phyloP scores from a whole-genome alignment of 1,140 invertebrate genomes.

The Drosophila nigromelanica region DNA sequence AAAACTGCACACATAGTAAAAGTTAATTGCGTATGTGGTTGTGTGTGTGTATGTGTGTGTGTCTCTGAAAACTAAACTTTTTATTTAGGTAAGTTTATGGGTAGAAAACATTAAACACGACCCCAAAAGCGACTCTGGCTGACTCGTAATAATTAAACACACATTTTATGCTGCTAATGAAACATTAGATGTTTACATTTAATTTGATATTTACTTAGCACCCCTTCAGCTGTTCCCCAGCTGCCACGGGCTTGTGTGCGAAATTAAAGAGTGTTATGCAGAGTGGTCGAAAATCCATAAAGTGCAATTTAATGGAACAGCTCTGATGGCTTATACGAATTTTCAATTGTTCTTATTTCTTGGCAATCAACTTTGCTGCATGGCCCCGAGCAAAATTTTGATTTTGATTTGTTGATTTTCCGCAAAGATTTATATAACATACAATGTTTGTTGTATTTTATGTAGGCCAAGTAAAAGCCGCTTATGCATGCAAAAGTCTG shows the following conservation, averaged over 20 bases:
- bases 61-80: slow-evolving; percentile 57
- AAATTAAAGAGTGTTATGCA: slow-evolving; percentile 6
- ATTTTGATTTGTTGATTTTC: slow-evolving; percentile 72
- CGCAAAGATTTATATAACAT: slow-evolving; percentile 58
- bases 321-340: slow-evolving; percentile 9
- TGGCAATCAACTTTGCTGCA: slow-evolving; percentile 69
- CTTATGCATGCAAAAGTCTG: slow-evolving; percentile 71
- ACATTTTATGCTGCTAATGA: slow-evolving; percentile 81
- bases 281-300: slow-evolving; percentile 22
- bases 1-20: slow-evolving; percentile 70
- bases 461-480: slow-evolving; percentile 68
- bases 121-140: slow-evolving; percentile 47
- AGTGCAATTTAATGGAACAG: slow-evolving; percentile 18
- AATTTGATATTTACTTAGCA: slow-evolving; percentile 77
- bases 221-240: slow-evolving; percentile 16
- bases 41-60: slow-evolving; percentile 14
- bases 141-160: slow-evolving; percentile 73
- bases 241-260: background rate
- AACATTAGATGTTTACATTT: slow-evolving; percentile 82
- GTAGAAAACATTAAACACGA: slow-evolving; percentile 54
- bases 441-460: slow-evolving; percentile 14
- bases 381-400: slow-evolving; percentile 28
- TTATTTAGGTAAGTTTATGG: slow-evolving; percentile 75
- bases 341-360: slow-evolving; percentile 51
- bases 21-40: slow-evolving; percentile 71